Base-by-base conservation (phyloP, 2,113 vertebrate species). In the Loxodonta africana region DNA sequence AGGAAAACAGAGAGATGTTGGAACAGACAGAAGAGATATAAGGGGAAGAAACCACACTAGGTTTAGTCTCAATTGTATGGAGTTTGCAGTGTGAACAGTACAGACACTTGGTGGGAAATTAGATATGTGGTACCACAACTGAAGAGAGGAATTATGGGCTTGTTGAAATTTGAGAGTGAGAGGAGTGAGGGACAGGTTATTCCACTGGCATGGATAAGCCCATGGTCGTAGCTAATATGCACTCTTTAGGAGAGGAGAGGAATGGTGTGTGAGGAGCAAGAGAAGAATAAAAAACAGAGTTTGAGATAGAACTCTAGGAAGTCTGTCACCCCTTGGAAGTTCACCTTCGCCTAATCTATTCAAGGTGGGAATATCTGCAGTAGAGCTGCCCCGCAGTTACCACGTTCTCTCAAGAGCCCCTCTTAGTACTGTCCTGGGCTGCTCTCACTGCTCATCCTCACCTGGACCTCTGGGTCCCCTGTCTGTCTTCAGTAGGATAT, bases 131-230 rank as follows among this genome's bases (percentile, higher is more conserved):
- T n/a, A 48, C 15, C 14, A 41, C 46, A 73, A 23, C 57, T 65
- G 76, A 44, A 20, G 81, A 17, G 25, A 83, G 7, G 67, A n/a
- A 1, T 8, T 28, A 12, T 5, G 8, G 33, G 18, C 41, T 60
- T 41, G 8, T 33, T 26, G 30, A 37, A 71, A 60, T 20, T 74
- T 76, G 84, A 30, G 28, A 48, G 10, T 23, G 6, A 5, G 33
- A 71, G 8, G 10, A 33, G 18, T 14, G 26, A 83, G 74, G 4
- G 8, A 33, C 80, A 60, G 53, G 37, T 28, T 26, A 20, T 9
- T 76, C 44, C 21, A 1, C 0, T 4, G 46, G 20, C 9, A 15
- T 0, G 6, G 0, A 14, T 30, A 37, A 77, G 44, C 2, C 26
- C 25, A n/a, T 8, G 73, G n/a, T 37, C 6, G 67, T 4, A 81